Evolutionary conservation across 2,888 invertebrate species (phyloP).

Genomic region (Aleiodes leptofemur): DNA sequence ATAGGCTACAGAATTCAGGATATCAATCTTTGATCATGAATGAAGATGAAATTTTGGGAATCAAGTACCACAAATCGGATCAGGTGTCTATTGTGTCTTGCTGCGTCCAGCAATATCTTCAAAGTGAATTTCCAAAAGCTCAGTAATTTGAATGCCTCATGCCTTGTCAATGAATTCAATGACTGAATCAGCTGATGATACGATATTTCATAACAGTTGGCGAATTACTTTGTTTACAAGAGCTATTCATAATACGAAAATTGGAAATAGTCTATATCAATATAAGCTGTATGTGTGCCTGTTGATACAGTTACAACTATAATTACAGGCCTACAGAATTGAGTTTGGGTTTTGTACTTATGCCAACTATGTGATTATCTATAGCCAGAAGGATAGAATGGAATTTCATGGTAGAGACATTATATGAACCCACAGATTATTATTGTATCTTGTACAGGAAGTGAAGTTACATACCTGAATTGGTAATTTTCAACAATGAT

Average conservation of each 20-base stretch:
- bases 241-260: neutral
- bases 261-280: neutral
- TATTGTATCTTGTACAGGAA: slow-evolving; percentile 51
- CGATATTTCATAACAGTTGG: neutral
- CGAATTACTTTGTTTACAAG: neutral
- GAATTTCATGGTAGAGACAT: slow-evolving; percentile 35
- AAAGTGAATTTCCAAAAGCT: no score
- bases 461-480: slow-evolving; percentile 49
- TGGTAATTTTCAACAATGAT: slow-evolving; percentile 47
- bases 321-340: neutral
- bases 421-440: slow-evolving; percentile 48
- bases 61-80: no score
- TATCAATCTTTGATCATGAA: no score
- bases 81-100: no score
- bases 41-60: no score
- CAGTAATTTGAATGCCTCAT: no score
- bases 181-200: no score
- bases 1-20: no score
- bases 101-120: no score
- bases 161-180: no score
- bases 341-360: slow-evolving; percentile 7
- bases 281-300: slow-evolving; percentile 1
- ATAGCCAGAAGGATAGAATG: neutral
- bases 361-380: neutral
- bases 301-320: slow-evolving; percentile 11